phyloP scores from a whole-genome alignment of 2,797 vertebrate species.

The Rhinogobio ventralis region DNA sequence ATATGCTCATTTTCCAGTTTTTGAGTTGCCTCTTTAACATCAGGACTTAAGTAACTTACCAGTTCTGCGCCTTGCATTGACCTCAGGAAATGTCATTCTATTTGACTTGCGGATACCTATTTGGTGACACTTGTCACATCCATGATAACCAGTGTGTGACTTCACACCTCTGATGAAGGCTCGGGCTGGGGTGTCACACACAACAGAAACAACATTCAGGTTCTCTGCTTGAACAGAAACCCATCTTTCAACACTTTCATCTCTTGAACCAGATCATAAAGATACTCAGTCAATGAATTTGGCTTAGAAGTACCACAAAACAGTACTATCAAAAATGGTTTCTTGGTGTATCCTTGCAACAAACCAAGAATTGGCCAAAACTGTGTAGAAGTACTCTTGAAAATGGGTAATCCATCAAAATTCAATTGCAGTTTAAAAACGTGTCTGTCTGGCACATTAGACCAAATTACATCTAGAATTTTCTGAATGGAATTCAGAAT shows the following conservation, averaged over 20 bases:
- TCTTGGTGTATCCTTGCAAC: constrained; percentile 18
- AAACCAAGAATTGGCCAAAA: constrained; percentile 44
- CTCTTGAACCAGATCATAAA: constrained; percentile 31
- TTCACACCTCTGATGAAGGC: constrained; percentile 45
- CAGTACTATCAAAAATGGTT: constrained; percentile 29
- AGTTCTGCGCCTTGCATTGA: constrained; percentile 30
- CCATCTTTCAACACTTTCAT: constrained; percentile 31
- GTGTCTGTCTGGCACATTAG: constrained; percentile 11
- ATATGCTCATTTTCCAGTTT: constrained; percentile 15
- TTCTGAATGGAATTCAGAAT: constrained; percentile 9
- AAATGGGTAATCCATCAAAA: constrained; percentile 40
- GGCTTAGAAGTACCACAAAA: constrained; percentile 47
- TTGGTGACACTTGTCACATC: constrained; percentile 45
- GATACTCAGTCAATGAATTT: constrained; percentile 33
- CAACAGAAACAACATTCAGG: constrained; percentile 38
- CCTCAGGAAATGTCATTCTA: constrained; percentile 39
- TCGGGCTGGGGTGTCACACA: constrained; percentile 49
- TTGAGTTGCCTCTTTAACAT: constrained; percentile 6
- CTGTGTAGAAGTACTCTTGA: constrained; percentile 27
- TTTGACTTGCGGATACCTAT: neutral
- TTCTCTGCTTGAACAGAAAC: constrained; percentile 35
- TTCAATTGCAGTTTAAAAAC: constrained; percentile 24
- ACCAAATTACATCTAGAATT: constrained; percentile 12
- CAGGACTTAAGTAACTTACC: constrained; percentile 1
- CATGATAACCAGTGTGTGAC: constrained; percentile 36